These are phyloP conservation scores for Leptobrachium leishanense DNA, from an alignment of 2,113 vertebrate genomes.

Conservation along the genomic window DNA sequence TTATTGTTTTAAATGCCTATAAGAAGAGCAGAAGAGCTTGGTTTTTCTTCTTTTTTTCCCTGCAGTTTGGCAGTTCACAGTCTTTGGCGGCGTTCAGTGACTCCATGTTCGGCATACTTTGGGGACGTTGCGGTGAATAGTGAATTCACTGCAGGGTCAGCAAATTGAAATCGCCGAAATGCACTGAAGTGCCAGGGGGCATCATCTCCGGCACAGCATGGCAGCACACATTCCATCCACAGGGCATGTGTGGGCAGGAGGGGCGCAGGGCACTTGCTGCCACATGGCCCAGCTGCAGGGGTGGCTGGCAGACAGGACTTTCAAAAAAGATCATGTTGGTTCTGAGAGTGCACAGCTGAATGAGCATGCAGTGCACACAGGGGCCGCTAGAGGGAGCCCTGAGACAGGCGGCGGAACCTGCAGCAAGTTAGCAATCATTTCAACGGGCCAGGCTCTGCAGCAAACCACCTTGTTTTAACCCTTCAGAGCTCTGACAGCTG, in stretches of 20 bases:
- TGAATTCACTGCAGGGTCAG: no score
- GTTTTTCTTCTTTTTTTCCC: no score
- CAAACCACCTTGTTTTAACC: conserved; percentile 22
- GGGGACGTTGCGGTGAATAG: no score
- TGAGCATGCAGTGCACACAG: conserved; percentile 44
- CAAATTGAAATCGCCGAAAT: no score
- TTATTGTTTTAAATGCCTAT: no score
- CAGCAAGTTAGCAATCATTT: not conserved
- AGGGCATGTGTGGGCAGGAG: no score
- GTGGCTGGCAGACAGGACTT: conserved; percentile 58
- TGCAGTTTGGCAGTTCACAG: no score
- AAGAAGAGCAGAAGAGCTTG: no score
- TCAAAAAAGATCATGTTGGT: conserved; percentile 61
- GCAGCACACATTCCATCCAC: conserved; percentile 21
- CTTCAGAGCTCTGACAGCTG: not conserved
- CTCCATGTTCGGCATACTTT: no score
- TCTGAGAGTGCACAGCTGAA: conserved; percentile 34
- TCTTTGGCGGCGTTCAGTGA: no score
- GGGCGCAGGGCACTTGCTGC: not conserved
- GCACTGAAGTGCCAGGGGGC: conserved; percentile 24
- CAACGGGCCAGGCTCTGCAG: conserved; percentile 21
- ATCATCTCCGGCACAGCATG: conserved; percentile 42
- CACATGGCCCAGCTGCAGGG: not conserved
- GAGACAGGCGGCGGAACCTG: conserved; percentile 47
- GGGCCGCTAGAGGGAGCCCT: conserved; percentile 81